Evolutionary conservation across 2,888 invertebrate genomes (phyloP), one percentile per base, ranked within the genome.

Genomic region (Elegia similella): DNA sequence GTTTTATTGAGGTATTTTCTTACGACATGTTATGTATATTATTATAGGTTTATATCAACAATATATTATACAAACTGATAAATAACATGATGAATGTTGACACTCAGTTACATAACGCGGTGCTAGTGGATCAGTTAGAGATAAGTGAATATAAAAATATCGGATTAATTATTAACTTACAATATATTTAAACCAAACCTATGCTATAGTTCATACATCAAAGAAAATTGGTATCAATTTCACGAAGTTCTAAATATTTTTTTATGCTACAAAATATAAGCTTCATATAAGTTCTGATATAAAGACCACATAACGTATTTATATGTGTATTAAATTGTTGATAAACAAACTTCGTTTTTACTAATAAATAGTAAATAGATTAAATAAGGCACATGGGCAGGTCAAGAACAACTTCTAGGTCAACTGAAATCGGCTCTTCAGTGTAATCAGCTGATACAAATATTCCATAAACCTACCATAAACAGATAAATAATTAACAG

Each of bases 391-490:
- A 57, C 58, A 58, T 42, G 55, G 58, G 23, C 59, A 67, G 69
- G 69, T 73, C 69, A 72, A 69, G 68, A 66, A 63, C 66, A 66
- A 63, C 61, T 73, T 70, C 66, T 68, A 76, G 75, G 72, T 71
- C 73, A 70, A 60, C 57, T 54, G 42, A 59, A 42, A 32, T 47
- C 57, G 52, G 58, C 46, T 50, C 48, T 48, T 13, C 34, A 55
- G 52, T 13, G 48, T 30, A 29, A 62, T 59, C 62, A 65, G 61
- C 61, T 63, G 63, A 62, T 55, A 52, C 32, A 23, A n/a, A n/a
- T n/a, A n/a, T n/a, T n/a, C n/a, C n/a, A n/a, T n/a, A 47, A 56
- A 38, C 23, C 13, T 55, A 13, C 8, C 15, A 8, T 32, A 32
- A 13, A 34, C 7, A 12, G n/a, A 38, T 38, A n/a, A 12, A 38